Conservation (phyloP, 2,797 vertebrate species). For the Antrozous pallidus region DNA sequence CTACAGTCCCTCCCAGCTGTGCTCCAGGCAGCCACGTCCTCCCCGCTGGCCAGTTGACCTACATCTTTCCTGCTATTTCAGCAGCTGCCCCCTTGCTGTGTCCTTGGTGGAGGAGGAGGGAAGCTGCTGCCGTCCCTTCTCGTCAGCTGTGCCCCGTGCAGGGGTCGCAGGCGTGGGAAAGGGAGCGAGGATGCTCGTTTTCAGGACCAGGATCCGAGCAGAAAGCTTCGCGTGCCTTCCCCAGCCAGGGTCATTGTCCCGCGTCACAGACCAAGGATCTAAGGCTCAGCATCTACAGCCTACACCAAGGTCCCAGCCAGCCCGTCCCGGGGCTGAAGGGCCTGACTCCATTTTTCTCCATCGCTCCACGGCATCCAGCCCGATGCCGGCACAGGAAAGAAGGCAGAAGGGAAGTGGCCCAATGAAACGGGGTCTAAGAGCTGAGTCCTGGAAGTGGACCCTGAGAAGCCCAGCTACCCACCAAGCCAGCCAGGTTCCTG, state of each 20-base stretch:
- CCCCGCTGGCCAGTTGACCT: slow-evolving; percentile 54
- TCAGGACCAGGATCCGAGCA: neutral
- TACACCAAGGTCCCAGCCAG: neutral
- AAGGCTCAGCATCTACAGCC: neutral
- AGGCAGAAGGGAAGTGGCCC: neutral
- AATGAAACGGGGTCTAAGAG: neutral
- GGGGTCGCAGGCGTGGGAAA: neutral
- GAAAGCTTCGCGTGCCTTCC: neutral
- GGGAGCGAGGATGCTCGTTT: neutral
- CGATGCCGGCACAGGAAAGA: neutral
- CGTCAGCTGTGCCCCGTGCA: neutral
- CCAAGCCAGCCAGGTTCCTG: neutral
- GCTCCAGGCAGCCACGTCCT: neutral
- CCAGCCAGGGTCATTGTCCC: neutral
- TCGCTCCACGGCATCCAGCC: neutral
- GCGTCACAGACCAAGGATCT: neutral
- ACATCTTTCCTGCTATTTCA: slow-evolving; percentile 20
- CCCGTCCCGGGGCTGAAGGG: neutral
- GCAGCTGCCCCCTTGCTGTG: neutral
- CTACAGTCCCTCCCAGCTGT: neutral
- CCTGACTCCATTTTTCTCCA: neutral
- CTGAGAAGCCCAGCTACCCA: neutral
- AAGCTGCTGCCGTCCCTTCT: neutral
- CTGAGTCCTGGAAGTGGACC: neutral
- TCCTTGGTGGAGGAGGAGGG: slow-evolving; percentile 13